phyloP scores from a whole-genome alignment of 2,113 vertebrate species.

The Gymnogyps californianus region DNA sequence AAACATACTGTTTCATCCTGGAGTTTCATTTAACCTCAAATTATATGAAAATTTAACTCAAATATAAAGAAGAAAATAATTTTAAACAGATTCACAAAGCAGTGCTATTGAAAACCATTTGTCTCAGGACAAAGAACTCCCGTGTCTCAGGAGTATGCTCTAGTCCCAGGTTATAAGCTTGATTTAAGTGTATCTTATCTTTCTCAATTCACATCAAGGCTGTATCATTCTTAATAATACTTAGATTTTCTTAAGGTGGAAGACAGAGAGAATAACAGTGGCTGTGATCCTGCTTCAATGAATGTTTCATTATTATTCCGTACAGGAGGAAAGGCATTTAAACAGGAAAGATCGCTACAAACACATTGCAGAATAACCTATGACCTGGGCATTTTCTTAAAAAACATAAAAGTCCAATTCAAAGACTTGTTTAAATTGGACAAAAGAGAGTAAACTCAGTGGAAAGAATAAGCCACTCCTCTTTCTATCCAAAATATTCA shows the following conservation, averaged over 20 bases:
- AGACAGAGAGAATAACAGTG: not conserved
- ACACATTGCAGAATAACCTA: not conserved
- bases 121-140: not conserved
- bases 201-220: not conserved
- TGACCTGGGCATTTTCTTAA: not conserved
- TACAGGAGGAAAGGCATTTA: not conserved
- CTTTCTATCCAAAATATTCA: not conserved
- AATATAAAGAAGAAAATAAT: not conserved
- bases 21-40: not conserved
- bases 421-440: not conserved
- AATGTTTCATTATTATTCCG: not conserved
- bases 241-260: not conserved
- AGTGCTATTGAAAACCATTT: not conserved
- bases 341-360: not conserved
- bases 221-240: not conserved
- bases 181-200: not conserved
- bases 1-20: not conserved
- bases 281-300: not conserved
- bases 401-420: accelerated
- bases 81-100: not conserved
- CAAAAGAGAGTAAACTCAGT: not conserved
- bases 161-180: not conserved
- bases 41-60: not conserved
- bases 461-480: not conserved
- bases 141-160: accelerated